Evolutionary conservation across 2,888 invertebrate species (phyloP).

Genomic region (Polydrusus pterygomalis): DNA sequence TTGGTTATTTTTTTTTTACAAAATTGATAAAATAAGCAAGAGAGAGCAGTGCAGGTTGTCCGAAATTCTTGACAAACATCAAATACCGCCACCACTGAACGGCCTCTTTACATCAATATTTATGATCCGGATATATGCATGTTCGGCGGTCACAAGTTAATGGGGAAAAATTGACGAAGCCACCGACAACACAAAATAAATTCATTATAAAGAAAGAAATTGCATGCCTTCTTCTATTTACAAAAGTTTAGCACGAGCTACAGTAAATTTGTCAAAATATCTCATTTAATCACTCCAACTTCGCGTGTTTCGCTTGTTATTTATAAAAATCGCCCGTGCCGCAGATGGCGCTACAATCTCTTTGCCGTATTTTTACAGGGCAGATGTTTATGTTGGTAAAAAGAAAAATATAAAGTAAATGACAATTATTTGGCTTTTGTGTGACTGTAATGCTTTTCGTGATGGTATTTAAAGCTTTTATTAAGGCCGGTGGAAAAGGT

Average conservation of each 20-base stretch:
- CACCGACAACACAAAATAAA: constrained; percentile 56
- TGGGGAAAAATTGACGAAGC: constrained; percentile 59
- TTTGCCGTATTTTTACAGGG: constrained; percentile 32
- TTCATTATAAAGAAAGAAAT: constrained; percentile 58
- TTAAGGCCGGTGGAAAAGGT: constrained; percentile 1
- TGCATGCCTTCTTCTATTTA: constrained; percentile 61
- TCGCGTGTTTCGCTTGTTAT: constrained; percentile 48
- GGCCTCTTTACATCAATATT: constrained; percentile 33
- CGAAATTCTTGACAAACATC: no score
- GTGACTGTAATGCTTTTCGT: constrained; percentile 46
- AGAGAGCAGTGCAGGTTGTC: no score
- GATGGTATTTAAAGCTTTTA: constrained; percentile 20
- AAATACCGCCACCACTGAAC: constrained; percentile 31
- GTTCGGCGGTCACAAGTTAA: constrained; percentile 61
- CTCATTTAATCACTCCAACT: constrained; percentile 61
- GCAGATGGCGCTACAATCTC: constrained; percentile 40
- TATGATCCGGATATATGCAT: constrained; percentile 59
- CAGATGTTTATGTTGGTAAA: constrained; percentile 44
- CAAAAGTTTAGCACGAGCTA: constrained; percentile 61
- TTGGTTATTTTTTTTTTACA: no score
- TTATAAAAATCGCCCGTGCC: constrained; percentile 46
- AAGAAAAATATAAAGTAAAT: constrained; percentile 41
- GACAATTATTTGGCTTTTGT: constrained; percentile 44
- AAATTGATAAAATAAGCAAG: no score
- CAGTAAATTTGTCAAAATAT: constrained; percentile 65